These are phyloP conservation scores for Cephus sareptanus DNA, from an alignment of 2,888 invertebrate genomes.

Conservation along the genomic window DNA sequence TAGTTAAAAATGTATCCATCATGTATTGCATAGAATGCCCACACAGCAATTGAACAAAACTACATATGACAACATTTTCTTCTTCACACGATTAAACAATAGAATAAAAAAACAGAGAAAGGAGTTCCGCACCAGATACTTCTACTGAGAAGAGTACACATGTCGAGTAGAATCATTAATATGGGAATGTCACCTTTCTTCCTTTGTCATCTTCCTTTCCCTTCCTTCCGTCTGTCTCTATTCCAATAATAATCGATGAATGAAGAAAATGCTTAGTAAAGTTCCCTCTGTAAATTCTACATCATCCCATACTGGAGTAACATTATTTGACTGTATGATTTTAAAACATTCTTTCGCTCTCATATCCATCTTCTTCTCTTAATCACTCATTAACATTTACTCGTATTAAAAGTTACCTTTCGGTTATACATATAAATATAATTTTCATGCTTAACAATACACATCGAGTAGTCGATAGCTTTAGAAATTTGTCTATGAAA, in stretches of 20 bases:
- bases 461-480: conserved; percentile 40
- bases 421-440: neutral
- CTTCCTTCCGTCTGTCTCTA: neutral
- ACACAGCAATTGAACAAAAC: neutral
- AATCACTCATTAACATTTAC: neutral
- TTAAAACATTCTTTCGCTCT: neutral
- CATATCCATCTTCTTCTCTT: neutral
- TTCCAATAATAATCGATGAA: neutral
- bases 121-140: neutral
- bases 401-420: neutral
- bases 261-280: neutral
- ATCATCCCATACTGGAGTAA: neutral
- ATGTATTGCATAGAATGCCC: neutral
- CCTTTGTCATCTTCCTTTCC: neutral
- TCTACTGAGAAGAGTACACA: neutral
- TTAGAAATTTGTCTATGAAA: conserved; percentile 53
- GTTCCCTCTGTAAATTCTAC: neutral
- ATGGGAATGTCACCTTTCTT: neutral
- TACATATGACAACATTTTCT: neutral
- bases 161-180: neutral
- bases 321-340: neutral
- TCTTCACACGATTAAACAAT: neutral
- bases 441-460: conserved; percentile 33
- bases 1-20: neutral
- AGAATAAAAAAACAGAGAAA: neutral